Evolutionary conservation across 2,113 vertebrate genomes (phyloP).

Genomic region (Myiagra hebetior): DNA sequence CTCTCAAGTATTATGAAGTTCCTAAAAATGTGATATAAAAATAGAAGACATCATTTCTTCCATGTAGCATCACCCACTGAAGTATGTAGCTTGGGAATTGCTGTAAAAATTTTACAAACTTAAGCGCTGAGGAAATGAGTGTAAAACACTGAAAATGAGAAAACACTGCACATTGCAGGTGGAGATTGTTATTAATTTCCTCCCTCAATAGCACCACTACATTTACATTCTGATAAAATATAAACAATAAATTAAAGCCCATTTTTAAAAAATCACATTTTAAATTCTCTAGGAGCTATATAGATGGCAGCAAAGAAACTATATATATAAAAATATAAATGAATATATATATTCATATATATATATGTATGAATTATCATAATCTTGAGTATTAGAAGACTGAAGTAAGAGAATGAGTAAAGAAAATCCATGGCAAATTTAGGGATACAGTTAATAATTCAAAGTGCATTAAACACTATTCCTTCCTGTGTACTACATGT

Average conservation of each 20-base stretch:
- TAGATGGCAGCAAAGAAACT: background rate
- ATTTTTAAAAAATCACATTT: background rate
- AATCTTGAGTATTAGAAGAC: background rate
- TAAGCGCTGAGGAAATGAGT: background rate
- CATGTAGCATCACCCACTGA: background rate
- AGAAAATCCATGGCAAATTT: background rate
- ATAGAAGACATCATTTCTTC: background rate
- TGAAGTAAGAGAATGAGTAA: background rate
- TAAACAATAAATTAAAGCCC: background rate
- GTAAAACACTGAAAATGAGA: background rate
- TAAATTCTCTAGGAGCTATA: background rate
- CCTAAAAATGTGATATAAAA: conserved; percentile 1
- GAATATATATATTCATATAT: background rate
- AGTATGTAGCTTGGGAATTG: background rate
- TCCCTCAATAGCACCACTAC: background rate
- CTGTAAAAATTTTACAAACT: background rate
- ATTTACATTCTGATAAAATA: background rate
- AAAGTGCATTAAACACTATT: background rate
- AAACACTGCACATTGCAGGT: background rate
- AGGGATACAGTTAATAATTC: background rate
- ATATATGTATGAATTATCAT: background rate
- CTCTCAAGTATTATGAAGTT: background rate
- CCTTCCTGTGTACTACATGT: background rate
- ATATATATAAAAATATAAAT: background rate
- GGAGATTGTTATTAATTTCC: background rate